Conservation (phyloP, 2,797 vertebrate genomes). For the Petrocephalus sullivani region DNA sequence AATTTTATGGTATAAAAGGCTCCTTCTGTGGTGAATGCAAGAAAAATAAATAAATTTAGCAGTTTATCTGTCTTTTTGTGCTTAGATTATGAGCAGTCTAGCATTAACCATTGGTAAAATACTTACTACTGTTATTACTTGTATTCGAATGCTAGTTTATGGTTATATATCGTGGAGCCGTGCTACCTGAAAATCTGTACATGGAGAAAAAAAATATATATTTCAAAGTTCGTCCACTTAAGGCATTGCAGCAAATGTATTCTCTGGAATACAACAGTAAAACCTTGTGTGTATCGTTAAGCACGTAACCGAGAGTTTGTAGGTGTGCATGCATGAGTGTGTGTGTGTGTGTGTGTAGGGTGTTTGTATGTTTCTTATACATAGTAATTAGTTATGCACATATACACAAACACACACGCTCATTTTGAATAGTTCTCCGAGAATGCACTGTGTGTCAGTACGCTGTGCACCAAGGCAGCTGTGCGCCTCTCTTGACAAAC, state of each 20-base stretch:
- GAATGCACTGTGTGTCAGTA: background rate
- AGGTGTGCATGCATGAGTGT: background rate
- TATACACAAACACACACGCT: background rate
- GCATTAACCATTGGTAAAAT: conserved; percentile 1
- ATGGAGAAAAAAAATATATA: background rate
- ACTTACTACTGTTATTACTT: background rate
- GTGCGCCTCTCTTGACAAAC: background rate
- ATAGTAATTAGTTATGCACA: conserved; percentile 5
- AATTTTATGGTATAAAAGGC: conserved; percentile 9
- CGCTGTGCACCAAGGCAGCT: background rate
- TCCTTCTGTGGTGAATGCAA: conserved; percentile 1
- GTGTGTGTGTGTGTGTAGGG: background rate
- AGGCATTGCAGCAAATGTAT: conserved; percentile 19
- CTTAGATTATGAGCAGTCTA: conserved; percentile 2
- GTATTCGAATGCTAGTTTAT: conserved; percentile 15
- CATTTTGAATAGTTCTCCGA: background rate
- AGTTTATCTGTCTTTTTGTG: background rate
- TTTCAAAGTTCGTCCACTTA: conserved; percentile 21
- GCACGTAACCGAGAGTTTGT: background rate
- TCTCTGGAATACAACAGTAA: conserved; percentile 16
- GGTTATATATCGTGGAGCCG: background rate
- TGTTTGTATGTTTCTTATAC: conserved; percentile 3
- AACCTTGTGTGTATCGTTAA: background rate
- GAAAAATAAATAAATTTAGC: too few relatives aligned
- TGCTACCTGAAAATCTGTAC: conserved; percentile 13